A percentile compares a stretch with the other conserved stretches of the same genome.
Conservation (phyloP, 2,888 invertebrate genomes). For the Callinectes sapidus region DNA sequence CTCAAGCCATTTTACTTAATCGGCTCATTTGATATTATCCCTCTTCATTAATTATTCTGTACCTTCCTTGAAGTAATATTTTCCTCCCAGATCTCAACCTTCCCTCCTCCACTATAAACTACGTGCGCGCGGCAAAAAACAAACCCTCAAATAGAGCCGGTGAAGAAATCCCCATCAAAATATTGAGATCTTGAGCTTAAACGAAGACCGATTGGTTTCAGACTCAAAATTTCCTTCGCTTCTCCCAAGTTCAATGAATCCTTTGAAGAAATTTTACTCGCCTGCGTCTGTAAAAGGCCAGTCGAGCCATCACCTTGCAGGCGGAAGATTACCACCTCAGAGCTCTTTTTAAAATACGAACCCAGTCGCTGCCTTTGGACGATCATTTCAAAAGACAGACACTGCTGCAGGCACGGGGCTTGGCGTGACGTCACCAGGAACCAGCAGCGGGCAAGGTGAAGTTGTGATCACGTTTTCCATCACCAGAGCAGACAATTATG, state of each 20-base stretch:
- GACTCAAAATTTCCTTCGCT: background rate
- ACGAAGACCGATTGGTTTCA: background rate
- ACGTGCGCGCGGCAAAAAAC: background rate
- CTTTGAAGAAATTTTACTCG: background rate
- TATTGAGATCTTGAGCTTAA: background rate
- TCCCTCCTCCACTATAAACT: background rate
- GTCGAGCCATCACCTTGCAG: background rate
- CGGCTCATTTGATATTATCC: background rate
- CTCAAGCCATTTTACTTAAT: background rate
- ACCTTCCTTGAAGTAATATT: background rate
- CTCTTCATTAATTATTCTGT: background rate
- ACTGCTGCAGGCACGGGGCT: background rate
- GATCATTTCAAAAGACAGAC: background rate
- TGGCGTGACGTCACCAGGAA: background rate
- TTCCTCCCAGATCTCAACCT: background rate
- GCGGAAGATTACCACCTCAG: background rate
- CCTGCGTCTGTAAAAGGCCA: background rate
- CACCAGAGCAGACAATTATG: background rate
- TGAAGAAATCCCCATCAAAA: background rate
- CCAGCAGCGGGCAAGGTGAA: background rate
- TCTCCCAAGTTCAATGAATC: background rate
- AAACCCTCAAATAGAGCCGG: background rate
- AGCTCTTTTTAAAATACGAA: background rate
- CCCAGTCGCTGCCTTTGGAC: background rate
- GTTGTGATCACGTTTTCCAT: background rate